Conservation (phyloP, 2,113 vertebrate species). For the Bubalus kerabau region DNA sequence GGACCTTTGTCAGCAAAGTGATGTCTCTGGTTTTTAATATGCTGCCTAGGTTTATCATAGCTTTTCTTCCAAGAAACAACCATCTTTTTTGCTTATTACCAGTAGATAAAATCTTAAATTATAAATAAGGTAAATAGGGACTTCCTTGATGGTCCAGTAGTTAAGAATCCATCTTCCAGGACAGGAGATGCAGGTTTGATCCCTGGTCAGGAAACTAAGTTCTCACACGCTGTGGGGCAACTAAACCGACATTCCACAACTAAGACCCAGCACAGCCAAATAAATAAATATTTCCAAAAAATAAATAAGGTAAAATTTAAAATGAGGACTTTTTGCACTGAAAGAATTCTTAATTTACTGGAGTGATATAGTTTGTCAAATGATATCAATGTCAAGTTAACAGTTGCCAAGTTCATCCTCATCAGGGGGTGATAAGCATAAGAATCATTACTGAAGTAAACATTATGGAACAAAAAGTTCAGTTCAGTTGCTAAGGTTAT, state of each 20-base stretch:
- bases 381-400: background rate
- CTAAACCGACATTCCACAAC: background rate
- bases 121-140: background rate
- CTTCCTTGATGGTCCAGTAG: background rate
- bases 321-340: background rate
- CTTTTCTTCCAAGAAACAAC: background rate
- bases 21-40: background rate
- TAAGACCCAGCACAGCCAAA: background rate
- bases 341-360: background rate
- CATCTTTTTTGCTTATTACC: background rate
- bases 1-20: background rate
- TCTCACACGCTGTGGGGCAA: background rate
- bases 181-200: background rate
- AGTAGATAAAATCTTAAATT: background rate
- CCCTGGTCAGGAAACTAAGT: background rate
- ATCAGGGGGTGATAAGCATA: accelerated
- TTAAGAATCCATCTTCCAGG: background rate
- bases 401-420: background rate
- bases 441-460: background rate
- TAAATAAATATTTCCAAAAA: background rate
- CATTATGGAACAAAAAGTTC: accelerated
- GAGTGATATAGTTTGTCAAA: background rate
- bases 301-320: background rate
- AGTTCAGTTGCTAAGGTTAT: background rate
- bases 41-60: background rate